Base-by-base conservation (phyloP, 2,113 vertebrate species). In the Gallinago jamesoni region DNA sequence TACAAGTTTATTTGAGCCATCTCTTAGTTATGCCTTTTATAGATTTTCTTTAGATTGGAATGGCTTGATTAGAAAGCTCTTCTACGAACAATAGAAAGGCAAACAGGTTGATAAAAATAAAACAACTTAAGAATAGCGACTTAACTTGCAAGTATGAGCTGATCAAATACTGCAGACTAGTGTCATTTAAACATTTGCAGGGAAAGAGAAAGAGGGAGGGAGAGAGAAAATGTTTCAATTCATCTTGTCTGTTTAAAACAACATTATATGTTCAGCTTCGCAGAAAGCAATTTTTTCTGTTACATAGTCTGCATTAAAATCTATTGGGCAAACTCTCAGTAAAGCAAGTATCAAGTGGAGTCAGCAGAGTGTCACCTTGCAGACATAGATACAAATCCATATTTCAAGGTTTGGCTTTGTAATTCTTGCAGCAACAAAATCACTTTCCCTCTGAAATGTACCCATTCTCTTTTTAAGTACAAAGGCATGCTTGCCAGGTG, bases 401-500 rank as follows among this genome's bases (percentile, higher is more conserved):
- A 87, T 91, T 97, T 93, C 86, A 85, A 62, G 31, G 81, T 84
- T 94, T 91, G 48, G 31, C n/a, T 89, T 53, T 41, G 57, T 79
- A 90, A 79, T 69, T 76, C 81, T 85, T 87, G 45, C 50, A 94
- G 75, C 43, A 93, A 87, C 52, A 97, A 55, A 74, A 93, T 60
- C 62, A 31, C 45, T 69, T 94, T 85, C n/a, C 8, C 24, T 83
- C 70, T 91, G 53, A 76, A 91, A 85, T 73, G 68, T 68, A 79
- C 24, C 23, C 45, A 19, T 69, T 73, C 45, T 62, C 22, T 69
- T 94, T 74, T 82, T 50, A 78, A 79, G 50, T 14, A 57, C 62
- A 73, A 72, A 78, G 11, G 2, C 10, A 24, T 57, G 72, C 10
- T 86, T 92, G 41, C 48, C 27, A 80, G 45, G 28, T 85, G 33